Conservation (phyloP, 2,113 vertebrate genomes). For the Onychorhynchus coronatus region DNA sequence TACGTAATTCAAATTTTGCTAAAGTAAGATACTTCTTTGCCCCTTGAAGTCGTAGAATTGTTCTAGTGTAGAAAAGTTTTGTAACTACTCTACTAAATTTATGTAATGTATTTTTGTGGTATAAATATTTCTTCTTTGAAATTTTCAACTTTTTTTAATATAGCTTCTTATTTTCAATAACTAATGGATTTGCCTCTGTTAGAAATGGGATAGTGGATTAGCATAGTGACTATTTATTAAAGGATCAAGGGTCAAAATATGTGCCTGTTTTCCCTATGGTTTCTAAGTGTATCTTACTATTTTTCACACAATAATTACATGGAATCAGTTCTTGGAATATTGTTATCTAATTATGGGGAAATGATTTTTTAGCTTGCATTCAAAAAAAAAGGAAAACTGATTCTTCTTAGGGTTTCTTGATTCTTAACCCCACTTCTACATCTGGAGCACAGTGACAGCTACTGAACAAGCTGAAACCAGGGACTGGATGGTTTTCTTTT, state of each 20-base stretch:
- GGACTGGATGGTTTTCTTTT: not conserved
- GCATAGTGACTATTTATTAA: not conserved
- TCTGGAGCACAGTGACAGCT: not conserved
- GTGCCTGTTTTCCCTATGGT: not conserved
- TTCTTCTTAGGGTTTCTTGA: not conserved
- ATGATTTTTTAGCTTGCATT: not conserved
- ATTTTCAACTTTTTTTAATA: not conserved
- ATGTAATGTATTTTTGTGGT: not conserved
- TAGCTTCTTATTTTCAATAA: not conserved
- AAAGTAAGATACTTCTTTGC: not conserved
- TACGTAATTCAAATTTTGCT: not conserved
- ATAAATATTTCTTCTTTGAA: not conserved
- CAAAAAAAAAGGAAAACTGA: not conserved
- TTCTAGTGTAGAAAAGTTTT: not conserved
- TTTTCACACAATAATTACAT: not conserved
- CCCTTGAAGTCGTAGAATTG: not conserved
- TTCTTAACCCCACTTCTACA: not conserved
- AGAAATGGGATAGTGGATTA: not conserved
- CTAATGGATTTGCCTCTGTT: not conserved
- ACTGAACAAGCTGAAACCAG: not conserved
- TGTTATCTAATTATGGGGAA: not conserved
- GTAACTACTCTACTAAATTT: not conserved
- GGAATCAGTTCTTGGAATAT: not conserved
- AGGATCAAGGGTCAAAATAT: not conserved
- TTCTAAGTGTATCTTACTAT: rapidly evolving